Evolutionary conservation across 2,797 vertebrate species (phyloP), one percentile per base, ranked within the genome.

Genomic region (Eleutherodactylus coqui): DNA sequence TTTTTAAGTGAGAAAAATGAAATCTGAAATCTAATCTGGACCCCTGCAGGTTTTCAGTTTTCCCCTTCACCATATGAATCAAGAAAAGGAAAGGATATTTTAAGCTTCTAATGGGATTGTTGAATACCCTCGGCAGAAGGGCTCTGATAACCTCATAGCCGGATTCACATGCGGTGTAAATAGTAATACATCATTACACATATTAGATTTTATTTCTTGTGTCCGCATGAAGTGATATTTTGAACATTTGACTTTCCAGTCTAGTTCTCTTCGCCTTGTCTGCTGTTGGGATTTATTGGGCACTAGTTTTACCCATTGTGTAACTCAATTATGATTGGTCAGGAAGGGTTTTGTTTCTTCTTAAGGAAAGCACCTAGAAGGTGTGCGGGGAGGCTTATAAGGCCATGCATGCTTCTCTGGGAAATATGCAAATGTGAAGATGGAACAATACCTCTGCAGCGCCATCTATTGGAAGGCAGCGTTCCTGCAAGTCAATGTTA

Each of bases 281-380:
- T 76, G 32, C 27, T 34, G 6, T 75, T 29, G 27, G 45, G 49
- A 29, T 75, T 32, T 27, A 43, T 75, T 32, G 13, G 16, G 60
- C 16, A 5, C 60, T 75, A 47, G 32, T 75, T 53, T 69, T 82
- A 16, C 79, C 49, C 64, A 60, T 80, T 67, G n/a, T n/a, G n/a
- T n/a, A n/a, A n/a, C n/a, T n/a, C n/a, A n/a, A n/a, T n/a, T n/a
- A n/a, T n/a, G n/a, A n/a, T n/a, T n/a, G n/a, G n/a, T n/a, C n/a
- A n/a, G n/a, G n/a, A n/a, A n/a, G n/a, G n/a, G n/a, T n/a, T n/a
- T n/a, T n/a, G n/a, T n/a, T n/a, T n/a, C n/a, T n/a, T n/a, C n/a
- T n/a, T n/a, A n/a, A n/a, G n/a, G n/a, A n/a, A n/a, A n/a, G n/a
- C n/a, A n/a, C n/a, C n/a, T n/a, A n/a, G n/a, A n/a, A n/a, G n/a